Percentiles rank a stretch among this genome's conserved stretches.
Conservation (phyloP, 2,797 vertebrate species). For the Moxostoma hubbsi region DNA sequence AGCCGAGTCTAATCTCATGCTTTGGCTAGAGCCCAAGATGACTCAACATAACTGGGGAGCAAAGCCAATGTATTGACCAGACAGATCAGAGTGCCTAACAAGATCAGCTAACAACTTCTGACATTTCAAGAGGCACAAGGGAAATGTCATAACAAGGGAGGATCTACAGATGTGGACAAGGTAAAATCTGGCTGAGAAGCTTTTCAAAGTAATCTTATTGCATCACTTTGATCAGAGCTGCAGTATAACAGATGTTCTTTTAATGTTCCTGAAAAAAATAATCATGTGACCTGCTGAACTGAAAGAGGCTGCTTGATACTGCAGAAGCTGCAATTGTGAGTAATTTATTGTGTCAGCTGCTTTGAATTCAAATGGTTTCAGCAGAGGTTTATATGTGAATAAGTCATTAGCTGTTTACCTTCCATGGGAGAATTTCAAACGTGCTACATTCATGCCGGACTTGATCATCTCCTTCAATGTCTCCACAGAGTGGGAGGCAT, state of each 20-base stretch:
- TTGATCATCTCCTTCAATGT: constrained; percentile 95
- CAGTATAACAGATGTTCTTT: neutral
- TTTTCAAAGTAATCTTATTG: neutral
- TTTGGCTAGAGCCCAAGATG: constrained; percentile 44
- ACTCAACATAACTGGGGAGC: constrained; percentile 33
- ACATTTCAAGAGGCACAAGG: constrained; percentile 58
- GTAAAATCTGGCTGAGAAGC: neutral
- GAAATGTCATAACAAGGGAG: constrained; percentile 62
- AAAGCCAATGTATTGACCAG: constrained; percentile 26
- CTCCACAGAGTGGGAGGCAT: constrained; percentile 88
- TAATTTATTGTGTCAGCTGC: too few species aligned
- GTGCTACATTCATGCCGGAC: constrained; percentile 97
- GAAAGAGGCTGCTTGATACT: too few species aligned
- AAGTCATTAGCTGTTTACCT: constrained; percentile 77
- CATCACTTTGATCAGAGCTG: neutral
- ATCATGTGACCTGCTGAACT: too few species aligned
- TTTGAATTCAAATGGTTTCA: too few species aligned
- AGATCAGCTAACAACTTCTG: constrained; percentile 72
- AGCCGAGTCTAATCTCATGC: constrained; percentile 46
- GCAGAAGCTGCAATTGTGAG: too few species aligned
- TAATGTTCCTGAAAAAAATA: neutral
- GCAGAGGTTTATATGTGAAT: neutral
- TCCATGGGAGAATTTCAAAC: constrained; percentile 98
- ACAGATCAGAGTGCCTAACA: constrained; percentile 38
- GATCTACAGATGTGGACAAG: neutral